Evolutionary conservation across 2,888 invertebrate species (phyloP).

Genomic region (Lepidochrysops patricia): DNA sequence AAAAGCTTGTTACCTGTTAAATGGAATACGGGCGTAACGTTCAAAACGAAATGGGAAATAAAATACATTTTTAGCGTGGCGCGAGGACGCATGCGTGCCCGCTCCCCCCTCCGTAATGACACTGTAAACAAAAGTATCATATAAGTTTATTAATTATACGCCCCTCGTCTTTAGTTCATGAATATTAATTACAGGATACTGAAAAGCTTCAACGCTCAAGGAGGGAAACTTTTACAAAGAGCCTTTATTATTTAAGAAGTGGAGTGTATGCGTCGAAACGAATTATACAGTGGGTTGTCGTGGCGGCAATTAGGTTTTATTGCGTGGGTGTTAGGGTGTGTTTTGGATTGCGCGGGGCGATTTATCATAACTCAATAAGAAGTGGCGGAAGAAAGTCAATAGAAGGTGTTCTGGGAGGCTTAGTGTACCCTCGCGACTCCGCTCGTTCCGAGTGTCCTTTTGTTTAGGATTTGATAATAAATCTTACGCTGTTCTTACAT

Average conservation of each 20-base stretch:
- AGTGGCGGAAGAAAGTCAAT: conserved; percentile 73
- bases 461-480: conserved; percentile 7
- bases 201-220: conserved; percentile 73
- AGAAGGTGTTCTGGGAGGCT: conserved; percentile 68
- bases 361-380: conserved; percentile 69
- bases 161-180: conserved; percentile 70
- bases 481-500: conserved; percentile 5
- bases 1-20: neutral
- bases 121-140: conserved; percentile 75
- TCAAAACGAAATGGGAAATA: neutral
- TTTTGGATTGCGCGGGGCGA: conserved; percentile 28
- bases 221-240: conserved; percentile 75
- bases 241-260: conserved; percentile 74
- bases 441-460: conserved; percentile 7
- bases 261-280: conserved; percentile 63
- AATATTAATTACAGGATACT: conserved; percentile 74
- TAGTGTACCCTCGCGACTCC: conserved; percentile 31
- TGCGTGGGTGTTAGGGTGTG: conserved; percentile 28
- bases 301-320: conserved; percentile 32
- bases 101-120: conserved; percentile 55
- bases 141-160: conserved; percentile 75
- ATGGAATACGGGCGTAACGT: neutral
- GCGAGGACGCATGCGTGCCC: neutral
- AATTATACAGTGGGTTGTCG: conserved; percentile 47
- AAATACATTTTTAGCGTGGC: neutral